Conservation (phyloP, 2,888 invertebrate genomes). For the Aporophyla lueneburgensis region DNA sequence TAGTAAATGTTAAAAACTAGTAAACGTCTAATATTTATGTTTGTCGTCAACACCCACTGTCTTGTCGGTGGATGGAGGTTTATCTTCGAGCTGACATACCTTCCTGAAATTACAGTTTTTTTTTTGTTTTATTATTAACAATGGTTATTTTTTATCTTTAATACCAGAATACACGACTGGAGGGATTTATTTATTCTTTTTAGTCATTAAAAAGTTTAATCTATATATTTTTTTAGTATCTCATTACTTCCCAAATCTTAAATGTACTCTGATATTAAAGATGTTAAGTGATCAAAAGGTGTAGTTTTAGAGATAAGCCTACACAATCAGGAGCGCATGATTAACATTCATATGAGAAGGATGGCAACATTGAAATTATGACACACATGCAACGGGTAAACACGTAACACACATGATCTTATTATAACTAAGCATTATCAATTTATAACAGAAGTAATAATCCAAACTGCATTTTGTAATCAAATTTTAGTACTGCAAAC, state of each 20-base stretch:
- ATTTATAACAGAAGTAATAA: slow-evolving; percentile 18
- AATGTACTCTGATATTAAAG: slow-evolving; percentile 48
- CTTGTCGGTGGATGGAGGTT: slow-evolving; percentile 72
- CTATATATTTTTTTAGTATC: neutral
- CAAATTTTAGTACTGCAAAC: slow-evolving; percentile 10
- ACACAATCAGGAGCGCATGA: slow-evolving; percentile 18
- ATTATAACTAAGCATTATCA: neutral
- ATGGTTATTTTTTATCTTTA: neutral
- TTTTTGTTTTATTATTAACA: slow-evolving; percentile 30
- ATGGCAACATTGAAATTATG: slow-evolving; percentile 16
- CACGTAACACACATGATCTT: slow-evolving; percentile 4
- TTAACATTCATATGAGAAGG: neutral
- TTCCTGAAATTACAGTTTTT: slow-evolving; percentile 82
- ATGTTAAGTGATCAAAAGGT: neutral
- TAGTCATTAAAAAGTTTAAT: neutral
- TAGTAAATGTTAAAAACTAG: slow-evolving; percentile 57
- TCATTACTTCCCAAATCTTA: neutral
- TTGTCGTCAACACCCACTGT: slow-evolving; percentile 71
- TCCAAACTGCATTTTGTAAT: slow-evolving; percentile 24
- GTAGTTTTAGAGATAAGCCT: slow-evolving; percentile 28
- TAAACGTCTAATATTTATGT: slow-evolving; percentile 46
- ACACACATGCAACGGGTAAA: slow-evolving; percentile 43
- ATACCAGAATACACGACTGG: slow-evolving; percentile 34
- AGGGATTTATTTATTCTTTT: neutral
- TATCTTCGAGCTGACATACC: slow-evolving; percentile 85